phyloP scores from a whole-genome alignment of 1,140 invertebrate genomes.

The Drosophila nannoptera region DNA sequence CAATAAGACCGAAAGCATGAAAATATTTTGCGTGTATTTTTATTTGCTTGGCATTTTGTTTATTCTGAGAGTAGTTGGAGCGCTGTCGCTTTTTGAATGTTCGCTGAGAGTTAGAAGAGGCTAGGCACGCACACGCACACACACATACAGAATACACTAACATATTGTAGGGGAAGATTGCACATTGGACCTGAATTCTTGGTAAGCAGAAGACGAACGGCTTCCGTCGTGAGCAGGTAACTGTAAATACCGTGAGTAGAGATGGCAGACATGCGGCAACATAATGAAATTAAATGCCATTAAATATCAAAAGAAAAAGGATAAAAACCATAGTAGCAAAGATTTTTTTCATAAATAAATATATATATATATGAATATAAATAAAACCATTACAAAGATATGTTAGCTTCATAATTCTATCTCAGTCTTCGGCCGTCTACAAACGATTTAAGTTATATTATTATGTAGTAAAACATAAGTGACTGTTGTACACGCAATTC shows the following conservation, averaged over 20 bases:
- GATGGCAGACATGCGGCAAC: not conserved
- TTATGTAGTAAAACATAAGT: conserved; percentile 5
- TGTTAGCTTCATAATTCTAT: no score
- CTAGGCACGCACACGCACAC: conserved; percentile 15
- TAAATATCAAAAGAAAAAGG: no score
- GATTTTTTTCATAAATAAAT: not conserved
- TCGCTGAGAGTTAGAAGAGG: conserved; percentile 55
- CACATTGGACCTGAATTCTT: conserved; percentile 19
- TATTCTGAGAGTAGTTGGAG: conserved; percentile 57
- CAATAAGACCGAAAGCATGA: conserved; percentile 17
- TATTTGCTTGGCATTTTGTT: conserved; percentile 59
- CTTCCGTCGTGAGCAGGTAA: not conserved
- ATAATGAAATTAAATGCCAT: not conserved
- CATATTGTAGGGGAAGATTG: conserved; percentile 29
- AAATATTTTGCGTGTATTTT: conserved; percentile 46
- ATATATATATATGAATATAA: not conserved
- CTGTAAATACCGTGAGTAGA: not conserved
- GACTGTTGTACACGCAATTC: conserved; percentile 2
- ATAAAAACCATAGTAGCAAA: not conserved
- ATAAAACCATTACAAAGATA: not conserved
- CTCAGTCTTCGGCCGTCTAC: no score
- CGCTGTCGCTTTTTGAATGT: conserved; percentile 61
- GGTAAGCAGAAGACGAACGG: not conserved
- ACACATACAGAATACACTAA: conserved; percentile 8
- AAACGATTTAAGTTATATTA: not conserved